Conservation (phyloP, 2,113 vertebrate species). For the Percopsis transmontana region DNA sequence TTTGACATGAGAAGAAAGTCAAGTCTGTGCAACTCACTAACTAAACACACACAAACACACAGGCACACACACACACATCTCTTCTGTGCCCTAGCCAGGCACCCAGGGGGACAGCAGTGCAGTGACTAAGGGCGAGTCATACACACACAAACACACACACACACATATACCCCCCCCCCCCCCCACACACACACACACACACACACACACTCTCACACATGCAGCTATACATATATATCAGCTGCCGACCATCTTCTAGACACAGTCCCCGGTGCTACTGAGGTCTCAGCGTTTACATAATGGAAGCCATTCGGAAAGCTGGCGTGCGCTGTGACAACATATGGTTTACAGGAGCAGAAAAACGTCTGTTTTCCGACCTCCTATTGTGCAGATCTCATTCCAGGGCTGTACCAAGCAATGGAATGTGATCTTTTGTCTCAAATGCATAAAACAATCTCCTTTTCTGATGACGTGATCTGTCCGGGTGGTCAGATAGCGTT, state of each 20-base stretch:
- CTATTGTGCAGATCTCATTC: background rate
- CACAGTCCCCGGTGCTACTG: conserved; percentile 26
- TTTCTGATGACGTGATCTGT: conserved; percentile 9
- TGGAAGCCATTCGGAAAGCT: too few species aligned
- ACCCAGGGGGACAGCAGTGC: conserved; percentile 56
- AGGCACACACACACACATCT: conserved; percentile 40
- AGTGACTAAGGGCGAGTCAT: conserved; percentile 70
- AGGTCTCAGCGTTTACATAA: background rate
- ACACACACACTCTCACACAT: conserved; percentile 37
- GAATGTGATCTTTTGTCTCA: background rate
- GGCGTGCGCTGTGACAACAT: too few species aligned
- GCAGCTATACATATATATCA: background rate
- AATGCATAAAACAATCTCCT: background rate
- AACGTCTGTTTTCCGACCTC: conserved; percentile 15
- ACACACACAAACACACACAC: conserved; percentile 35
- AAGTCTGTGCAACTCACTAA: conserved; percentile 40
- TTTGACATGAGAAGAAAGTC: conserved; percentile 37
- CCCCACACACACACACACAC: too few species aligned
- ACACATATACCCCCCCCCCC: too few species aligned
- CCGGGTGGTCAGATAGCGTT: conserved; percentile 24
- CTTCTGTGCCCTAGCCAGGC: conserved; percentile 52
- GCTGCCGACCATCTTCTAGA: conserved; percentile 48
- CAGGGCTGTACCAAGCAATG: background rate
- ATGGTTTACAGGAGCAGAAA: background rate
- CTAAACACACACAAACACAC: conserved; percentile 24